Base-by-base conservation (phyloP, 1,140 invertebrate genomes). In the Anoplolepis gracilipes region DNA sequence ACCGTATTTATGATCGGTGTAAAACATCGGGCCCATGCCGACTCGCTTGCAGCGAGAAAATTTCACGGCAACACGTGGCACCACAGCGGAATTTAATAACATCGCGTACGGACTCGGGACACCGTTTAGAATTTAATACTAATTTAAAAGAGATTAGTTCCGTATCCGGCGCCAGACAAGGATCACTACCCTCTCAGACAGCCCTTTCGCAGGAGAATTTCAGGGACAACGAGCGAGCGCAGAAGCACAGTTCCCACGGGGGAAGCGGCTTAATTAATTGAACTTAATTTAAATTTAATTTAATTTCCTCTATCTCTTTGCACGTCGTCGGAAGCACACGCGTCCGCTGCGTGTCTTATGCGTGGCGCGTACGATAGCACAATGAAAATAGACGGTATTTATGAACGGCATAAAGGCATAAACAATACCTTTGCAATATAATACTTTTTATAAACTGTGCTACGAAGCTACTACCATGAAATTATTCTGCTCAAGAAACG, bases 201-300 rank as follows among this genome's bases (percentile, higher is more conserved):
- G 61, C 72, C 62, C 85, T 79, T 82, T 78, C 53, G 22, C 42
- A 46, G 19, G 46, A 53, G 36, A 89, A 89, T 88, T 90, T 88
- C 85, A 90, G 87, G 82, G 86, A 87, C 62, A 85, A 85, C 69
- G 79, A 84, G 79, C 85, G 73, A 73, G 82, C 75, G 87, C 87
- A 88, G 87, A 87, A 81, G 87, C 89, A 55, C 81, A 90, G 86
- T 92, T 91, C 91, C 92, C 92, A 92, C 87, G 91, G 69, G 88
- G 25, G 86, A 88, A 90, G 88, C 87, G 81, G 85, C 90, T 92
- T 91, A 93, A 92, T 92, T 93, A 93, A 93, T 93, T 92, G 91
- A 93, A 90, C 91, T 92, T 92, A 93, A 93, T 93, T 92, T 92
- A 91, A 93, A 93, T 93, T 93, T 92, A 92, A 92, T 93, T 93